phyloP scores from a whole-genome alignment of 2,888 invertebrate genomes.

The Eilema sororculum region DNA sequence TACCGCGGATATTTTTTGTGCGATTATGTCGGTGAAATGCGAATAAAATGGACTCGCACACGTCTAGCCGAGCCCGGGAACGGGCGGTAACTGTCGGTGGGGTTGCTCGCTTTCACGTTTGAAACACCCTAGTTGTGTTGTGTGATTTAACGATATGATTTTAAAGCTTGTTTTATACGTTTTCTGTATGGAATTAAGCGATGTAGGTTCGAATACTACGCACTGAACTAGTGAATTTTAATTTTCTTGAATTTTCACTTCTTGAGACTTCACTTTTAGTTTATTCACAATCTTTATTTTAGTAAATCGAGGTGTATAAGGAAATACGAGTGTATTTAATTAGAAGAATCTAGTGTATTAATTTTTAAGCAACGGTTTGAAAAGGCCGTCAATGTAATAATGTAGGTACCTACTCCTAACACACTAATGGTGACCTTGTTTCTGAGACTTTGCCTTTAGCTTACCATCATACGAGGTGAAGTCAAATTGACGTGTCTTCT shows the following conservation, averaged over 20 bases:
- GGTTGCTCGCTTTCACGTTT: constrained; percentile 35
- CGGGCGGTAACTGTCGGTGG: constrained; percentile 74
- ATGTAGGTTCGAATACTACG: background rate
- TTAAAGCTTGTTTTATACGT: constrained; percentile 8
- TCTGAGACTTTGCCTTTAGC: no score
- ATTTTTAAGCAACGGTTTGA: no score
- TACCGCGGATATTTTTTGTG: constrained; percentile 43
- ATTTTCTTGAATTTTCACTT: no score
- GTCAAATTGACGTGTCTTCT: no score
- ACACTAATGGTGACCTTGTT: no score
- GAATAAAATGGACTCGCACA: constrained; percentile 2
- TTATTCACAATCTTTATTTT: background rate
- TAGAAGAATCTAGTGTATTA: no score
- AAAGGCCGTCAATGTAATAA: no score
- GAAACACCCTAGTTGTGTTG: constrained; percentile 27
- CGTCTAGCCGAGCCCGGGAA: constrained; percentile 63
- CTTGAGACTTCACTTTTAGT: no score
- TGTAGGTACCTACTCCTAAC: no score
- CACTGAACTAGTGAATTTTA: background rate
- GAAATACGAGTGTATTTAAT: background rate
- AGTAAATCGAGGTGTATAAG: background rate
- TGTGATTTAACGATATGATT: constrained; percentile 19
- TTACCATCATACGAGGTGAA: no score
- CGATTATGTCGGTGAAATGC: constrained; percentile 34
- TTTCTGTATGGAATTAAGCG: constrained; percentile 1